Evolutionary conservation across 2,888 invertebrate genomes (phyloP).

Genomic region (Thalpophila matura): DNA sequence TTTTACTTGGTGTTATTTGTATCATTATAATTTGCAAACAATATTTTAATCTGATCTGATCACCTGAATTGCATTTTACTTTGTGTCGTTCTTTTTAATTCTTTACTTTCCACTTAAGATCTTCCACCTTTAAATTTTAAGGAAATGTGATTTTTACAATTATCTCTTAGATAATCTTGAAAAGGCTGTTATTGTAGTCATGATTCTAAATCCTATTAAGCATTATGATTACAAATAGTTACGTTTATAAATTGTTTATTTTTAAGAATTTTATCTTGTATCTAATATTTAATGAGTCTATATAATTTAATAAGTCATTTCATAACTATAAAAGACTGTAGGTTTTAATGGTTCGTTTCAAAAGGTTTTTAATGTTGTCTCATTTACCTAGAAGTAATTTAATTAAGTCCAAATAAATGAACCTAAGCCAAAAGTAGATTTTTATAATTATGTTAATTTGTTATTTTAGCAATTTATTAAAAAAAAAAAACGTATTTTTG

Average conservation of each 20-base stretch:
- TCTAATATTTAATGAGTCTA: no score
- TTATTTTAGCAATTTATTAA: conserved; percentile 9
- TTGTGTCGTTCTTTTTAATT: conserved; percentile 8
- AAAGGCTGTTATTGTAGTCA: conserved; percentile 3
- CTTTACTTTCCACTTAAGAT: conserved; percentile 12
- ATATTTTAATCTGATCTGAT: conserved; percentile 16
- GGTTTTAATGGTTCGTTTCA: no score
- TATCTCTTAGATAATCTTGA: conserved; percentile 1
- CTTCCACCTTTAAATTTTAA: conserved; percentile 5
- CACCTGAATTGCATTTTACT: conserved; percentile 20
- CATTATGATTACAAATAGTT: no score
- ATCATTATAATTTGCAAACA: conserved; percentile 13
- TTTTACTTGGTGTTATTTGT: conserved; percentile 14
- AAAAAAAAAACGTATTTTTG: conserved; percentile 5
- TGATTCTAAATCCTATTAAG: conserved; percentile 6
- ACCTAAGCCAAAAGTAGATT: conserved; percentile 6
- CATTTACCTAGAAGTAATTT: conserved; percentile 8
- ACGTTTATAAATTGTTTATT: conserved; percentile 23
- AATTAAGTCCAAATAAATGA: conserved; percentile 8
- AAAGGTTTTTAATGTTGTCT: no score
- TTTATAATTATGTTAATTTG: conserved; percentile 13
- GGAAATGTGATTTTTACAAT: conserved; percentile 1
- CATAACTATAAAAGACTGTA: no score
- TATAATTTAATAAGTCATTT: no score
- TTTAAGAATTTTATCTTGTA: conserved; percentile 18